phyloP scores from a whole-genome alignment of 2,797 vertebrate species.

The Argentina silus region DNA sequence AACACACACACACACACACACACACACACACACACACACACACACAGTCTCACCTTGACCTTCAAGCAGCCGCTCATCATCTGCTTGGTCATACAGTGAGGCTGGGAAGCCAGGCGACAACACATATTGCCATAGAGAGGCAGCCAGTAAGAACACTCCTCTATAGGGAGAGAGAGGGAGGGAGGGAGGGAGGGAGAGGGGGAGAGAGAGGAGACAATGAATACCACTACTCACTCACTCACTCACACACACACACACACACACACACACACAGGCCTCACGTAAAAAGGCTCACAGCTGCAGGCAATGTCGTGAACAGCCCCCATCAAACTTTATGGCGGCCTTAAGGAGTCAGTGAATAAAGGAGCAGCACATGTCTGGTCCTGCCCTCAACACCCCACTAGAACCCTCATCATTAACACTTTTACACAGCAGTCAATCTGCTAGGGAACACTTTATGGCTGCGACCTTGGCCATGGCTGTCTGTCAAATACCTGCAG shows the following conservation, averaged over 20 bases:
- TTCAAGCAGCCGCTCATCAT: slow-evolving; percentile 85
- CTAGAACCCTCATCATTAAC: slow-evolving; percentile 69
- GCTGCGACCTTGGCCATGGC: slow-evolving; percentile 63
- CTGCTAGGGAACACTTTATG: slow-evolving; percentile 46
- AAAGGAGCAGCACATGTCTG: slow-evolving; percentile 70
- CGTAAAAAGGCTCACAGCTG: slow-evolving; percentile 59
- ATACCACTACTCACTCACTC: slow-evolving; percentile 12
- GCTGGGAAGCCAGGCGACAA: slow-evolving; percentile 92
- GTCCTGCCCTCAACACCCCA: slow-evolving; percentile 46
- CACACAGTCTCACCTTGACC: slow-evolving; percentile 80
- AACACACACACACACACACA: neutral
- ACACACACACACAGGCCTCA: slow-evolving; percentile 30
- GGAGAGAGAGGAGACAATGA: slow-evolving; percentile 3
- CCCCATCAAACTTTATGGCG: slow-evolving; percentile 70
- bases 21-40: neutral
- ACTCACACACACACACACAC: slow-evolving; percentile 1
- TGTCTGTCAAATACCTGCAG: slow-evolving; percentile 44
- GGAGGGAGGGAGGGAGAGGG: slow-evolving; percentile 29
- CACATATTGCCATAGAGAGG: slow-evolving; percentile 93
- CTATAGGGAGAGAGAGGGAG: slow-evolving; percentile 62
- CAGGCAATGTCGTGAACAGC: slow-evolving; percentile 51
- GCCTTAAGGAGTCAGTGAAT: slow-evolving; percentile 69
- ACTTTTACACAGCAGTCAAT: slow-evolving; percentile 63
- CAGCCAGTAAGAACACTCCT: slow-evolving; percentile 92
- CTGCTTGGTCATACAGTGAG: slow-evolving; percentile 88